Evolutionary conservation across 1,140 invertebrate species (phyloP).

Genomic region (Lutraria rhynchaena): DNA sequence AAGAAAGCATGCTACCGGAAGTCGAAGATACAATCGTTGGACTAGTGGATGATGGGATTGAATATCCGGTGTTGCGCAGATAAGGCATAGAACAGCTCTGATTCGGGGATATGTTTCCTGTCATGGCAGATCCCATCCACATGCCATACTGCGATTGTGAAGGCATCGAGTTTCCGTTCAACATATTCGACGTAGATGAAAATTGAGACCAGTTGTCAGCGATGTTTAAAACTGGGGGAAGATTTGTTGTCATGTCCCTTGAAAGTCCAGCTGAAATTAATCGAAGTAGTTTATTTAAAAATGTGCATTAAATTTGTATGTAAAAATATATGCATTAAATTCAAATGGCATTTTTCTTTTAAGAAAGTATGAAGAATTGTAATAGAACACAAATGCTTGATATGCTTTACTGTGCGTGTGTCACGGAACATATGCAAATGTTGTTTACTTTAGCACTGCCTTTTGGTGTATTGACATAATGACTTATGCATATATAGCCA

Average conservation of each 20-base stretch:
- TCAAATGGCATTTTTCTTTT: no score
- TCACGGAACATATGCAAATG: no score
- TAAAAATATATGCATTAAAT: no score
- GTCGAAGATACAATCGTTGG: slow-evolving; percentile 55
- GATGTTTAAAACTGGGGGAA: slow-evolving; percentile 74
- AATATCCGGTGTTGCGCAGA: slow-evolving; percentile 68
- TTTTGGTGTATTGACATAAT: no score
- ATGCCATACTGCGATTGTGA: slow-evolving; percentile 76
- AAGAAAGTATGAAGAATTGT: no score
- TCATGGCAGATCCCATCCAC: slow-evolving; percentile 74
- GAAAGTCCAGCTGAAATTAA: slow-evolving; percentile 68
- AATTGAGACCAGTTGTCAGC: slow-evolving; percentile 76
- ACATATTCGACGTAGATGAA: slow-evolving; percentile 65
- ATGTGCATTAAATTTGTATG: no score
- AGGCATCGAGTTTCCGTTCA: slow-evolving; percentile 62
- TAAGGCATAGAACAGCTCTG: slow-evolving; percentile 79
- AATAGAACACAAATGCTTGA: no score
- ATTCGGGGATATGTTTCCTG: slow-evolving; percentile 76
- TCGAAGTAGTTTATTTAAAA: no score
- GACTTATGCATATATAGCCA: no score
- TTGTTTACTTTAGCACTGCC: no score
- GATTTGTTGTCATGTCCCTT: slow-evolving; percentile 73
- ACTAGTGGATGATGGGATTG: slow-evolving; percentile 64
- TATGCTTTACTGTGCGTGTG: no score
- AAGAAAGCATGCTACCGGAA: slow-evolving; percentile 50